Evolutionary conservation across 2,797 vertebrate species (phyloP).

Genomic region (Smutsia gigantea): DNA sequence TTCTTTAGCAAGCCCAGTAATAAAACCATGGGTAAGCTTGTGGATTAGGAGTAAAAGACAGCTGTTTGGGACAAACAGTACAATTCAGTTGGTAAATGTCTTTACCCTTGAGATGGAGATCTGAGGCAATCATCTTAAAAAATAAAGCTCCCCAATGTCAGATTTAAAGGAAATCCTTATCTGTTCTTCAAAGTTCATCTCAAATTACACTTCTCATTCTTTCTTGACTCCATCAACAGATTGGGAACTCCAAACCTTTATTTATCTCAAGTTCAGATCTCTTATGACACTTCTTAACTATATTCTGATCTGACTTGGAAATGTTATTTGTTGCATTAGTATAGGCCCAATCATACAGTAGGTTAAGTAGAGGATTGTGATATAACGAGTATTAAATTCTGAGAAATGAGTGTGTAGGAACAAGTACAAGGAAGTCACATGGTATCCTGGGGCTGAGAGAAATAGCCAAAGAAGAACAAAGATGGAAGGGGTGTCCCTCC

Average conservation of each 20-base stretch:
- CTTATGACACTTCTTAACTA: background rate
- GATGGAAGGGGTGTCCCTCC: background rate
- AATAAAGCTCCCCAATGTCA: background rate
- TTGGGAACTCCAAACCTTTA: background rate
- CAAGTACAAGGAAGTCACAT: background rate
- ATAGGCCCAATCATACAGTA: background rate
- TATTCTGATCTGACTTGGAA: background rate
- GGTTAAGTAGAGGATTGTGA: background rate
- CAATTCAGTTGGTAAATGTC: background rate
- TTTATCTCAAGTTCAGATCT: background rate
- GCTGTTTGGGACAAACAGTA: background rate
- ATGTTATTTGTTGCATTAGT: background rate
- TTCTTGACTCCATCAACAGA: background rate
- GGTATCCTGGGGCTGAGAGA: background rate
- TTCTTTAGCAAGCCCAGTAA: background rate
- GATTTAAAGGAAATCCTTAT: slow-evolving; percentile 9
- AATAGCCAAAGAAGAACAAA: background rate
- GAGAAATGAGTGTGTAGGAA: background rate
- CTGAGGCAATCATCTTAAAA: background rate
- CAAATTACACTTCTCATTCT: background rate
- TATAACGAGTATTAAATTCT: background rate
- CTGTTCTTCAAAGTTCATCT: background rate
- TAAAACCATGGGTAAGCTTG: background rate
- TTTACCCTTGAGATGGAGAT: slow-evolving; percentile 23
- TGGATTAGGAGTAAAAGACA: background rate